Percentiles rank a stretch among this genome's conserved stretches.
phyloP scores from a whole-genome alignment of 2,888 invertebrate genomes.

The Parnassius orleans region DNA sequence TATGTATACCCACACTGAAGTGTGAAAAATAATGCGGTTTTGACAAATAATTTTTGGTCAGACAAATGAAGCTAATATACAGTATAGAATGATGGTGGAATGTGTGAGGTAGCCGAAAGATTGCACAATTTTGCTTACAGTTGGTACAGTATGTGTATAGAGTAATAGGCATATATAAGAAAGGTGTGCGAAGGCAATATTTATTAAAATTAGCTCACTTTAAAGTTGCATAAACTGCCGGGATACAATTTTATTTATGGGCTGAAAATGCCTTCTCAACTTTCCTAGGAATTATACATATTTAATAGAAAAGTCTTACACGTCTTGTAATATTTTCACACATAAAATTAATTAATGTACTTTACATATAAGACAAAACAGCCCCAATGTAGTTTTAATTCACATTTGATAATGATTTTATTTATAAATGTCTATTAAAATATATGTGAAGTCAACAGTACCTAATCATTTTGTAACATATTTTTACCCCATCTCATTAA shows the following conservation, averaged over 20 bases:
- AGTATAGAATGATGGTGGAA: too few relatives aligned
- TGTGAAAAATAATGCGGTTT: too few relatives aligned
- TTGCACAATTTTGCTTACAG: slow-evolving; percentile 8
- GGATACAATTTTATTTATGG: too few relatives aligned
- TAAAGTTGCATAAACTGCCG: too few relatives aligned
- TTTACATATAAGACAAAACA: neutral
- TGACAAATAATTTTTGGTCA: too few relatives aligned
- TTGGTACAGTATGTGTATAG: neutral
- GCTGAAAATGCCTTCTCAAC: too few relatives aligned
- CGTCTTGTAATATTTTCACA: neutral
- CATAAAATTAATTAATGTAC: neutral
- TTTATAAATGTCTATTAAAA: neutral
- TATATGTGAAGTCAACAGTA: too few relatives aligned
- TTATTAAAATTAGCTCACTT: neutral
- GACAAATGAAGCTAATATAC: too few relatives aligned
- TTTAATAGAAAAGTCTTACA: neutral
- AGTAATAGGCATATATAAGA: neutral
- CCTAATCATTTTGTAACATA: too few relatives aligned
- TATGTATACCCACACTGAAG: too few relatives aligned
- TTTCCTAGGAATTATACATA: neutral
- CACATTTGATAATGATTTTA: neutral
- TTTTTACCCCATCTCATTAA: too few relatives aligned
- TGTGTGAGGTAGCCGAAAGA: neutral
- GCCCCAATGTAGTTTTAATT: slow-evolving; percentile 14
- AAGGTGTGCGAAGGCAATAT: neutral